Base-by-base conservation (phyloP, 2,888 invertebrate species). In the Cheilosia grossa region DNA sequence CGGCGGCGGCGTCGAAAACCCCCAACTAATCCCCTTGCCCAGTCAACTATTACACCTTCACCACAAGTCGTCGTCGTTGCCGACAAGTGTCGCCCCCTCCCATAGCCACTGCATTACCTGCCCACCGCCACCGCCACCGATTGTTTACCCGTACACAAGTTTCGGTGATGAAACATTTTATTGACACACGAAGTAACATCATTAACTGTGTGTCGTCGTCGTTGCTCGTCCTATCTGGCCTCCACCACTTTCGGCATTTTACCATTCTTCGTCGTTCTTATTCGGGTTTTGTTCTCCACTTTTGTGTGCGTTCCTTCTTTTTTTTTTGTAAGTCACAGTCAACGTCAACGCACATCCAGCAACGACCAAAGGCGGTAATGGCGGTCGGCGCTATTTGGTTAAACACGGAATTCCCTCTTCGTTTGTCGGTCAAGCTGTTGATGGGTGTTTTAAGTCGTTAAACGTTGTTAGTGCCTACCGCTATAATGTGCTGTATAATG, bases 371-470 rank as follows among this genome's bases (percentile, higher is more conserved):
- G 17, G n/a, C 64, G 66, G 66, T 56, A 47, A 47, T 58, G 59
- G 53, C 70, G 66, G 42, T 66, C 64, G 85, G 85, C 77, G 85
- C 85, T 85, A 85, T 85, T 83, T 77, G 85, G 85, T 85, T 81
- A 85, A 85, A 85, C 85, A 81, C 58, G 85, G 81, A 85, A 85
- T 85, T 85, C 54, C 69, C 77, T 86, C 69, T 69, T 82, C 78
- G 86, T 86, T 86, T 86, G 86, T 86, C 86, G 86, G 82, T 86
- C 86, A 86, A 85, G 85, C 85, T 81, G 81, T 81, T 85, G 81
- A 85, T 85, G 85, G 81, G 85, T 85, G 85, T 85, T 85, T 85
- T 81, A 75, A 77, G 85, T 85, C 85, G 85, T 85, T 85, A 85
- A 85, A 81, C 49, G 85, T 66, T 85, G 85, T 85, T 85, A 81